Base-by-base conservation (phyloP, 2,113 vertebrate genomes). In the Otus sunia region DNA sequence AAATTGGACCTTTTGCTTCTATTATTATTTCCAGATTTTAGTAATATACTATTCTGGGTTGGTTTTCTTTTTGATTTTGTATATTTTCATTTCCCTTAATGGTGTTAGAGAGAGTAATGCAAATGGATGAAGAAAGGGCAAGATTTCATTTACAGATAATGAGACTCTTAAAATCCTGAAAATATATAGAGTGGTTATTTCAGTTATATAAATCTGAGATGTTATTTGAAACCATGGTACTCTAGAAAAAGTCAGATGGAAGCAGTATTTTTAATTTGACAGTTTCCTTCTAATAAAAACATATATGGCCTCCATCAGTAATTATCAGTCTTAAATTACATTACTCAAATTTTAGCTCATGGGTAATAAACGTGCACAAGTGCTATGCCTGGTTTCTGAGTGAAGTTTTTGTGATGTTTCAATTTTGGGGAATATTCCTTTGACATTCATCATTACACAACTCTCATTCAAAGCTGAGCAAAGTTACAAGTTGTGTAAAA, bases 241-340 rank as follows among this genome's bases (percentile, higher is more conserved):
- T 72, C 45, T 79, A 79, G 62, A 91, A 82, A 56, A 52, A 83
- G 23, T 92, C 77, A 43, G 36, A 79, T 41, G 71, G 37, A 86
- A 94, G 59, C 32, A 88, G 41, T 56, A 50, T 86, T 92, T 91
- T 94, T 82, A 71, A 68, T 85, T 71, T 52, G 55, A 72, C 80
- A 67, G 19, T 73, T 74, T 77, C 67, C 63, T 88, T 93, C 95
- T 74, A 91, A 75, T 67, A 76, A 90, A 96, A 81, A 63, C 41
- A 50, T 80, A 47, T 47, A 45, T 49, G 94, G 85, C 72, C 64
- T 96, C 66, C 69, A 79, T 96, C 90, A 36, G 62, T 94, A 91
- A 94, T 94, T 89, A 90, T 91, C 80, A 90, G 3, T 76, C 84
- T 83, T 62, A 88, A 88, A 73, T 88, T 76, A 47, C 5, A 29